Conservation (phyloP, 2,113 vertebrate species). For the Nesogale talazaci region DNA sequence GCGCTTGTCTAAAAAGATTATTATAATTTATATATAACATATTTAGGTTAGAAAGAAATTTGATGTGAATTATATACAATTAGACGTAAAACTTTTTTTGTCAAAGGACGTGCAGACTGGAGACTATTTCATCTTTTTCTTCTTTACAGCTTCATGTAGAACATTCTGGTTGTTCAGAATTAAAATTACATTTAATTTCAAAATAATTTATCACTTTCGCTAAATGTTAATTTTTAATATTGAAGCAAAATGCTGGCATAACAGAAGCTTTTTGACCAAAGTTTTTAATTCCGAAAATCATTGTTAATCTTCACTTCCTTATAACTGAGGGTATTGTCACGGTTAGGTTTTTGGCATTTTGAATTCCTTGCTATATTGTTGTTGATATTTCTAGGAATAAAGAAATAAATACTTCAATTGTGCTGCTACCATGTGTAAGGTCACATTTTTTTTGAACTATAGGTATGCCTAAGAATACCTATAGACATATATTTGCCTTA, state of each 20-base stretch:
- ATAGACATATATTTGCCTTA: conserved; percentile 38
- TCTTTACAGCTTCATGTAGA: background rate
- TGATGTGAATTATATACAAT: conserved; percentile 43
- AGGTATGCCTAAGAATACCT: background rate
- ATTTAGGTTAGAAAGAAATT: conserved; percentile 52
- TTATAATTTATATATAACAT: conserved; percentile 38
- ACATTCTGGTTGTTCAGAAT: conserved; percentile 59
- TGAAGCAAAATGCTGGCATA: conserved; percentile 49
- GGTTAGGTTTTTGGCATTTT: conserved; percentile 62
- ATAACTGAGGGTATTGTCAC: conserved; percentile 33
- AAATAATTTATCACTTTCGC: conserved; percentile 54
- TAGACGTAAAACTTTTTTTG: conserved; percentile 50
- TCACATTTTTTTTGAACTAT: conserved; percentile 48
- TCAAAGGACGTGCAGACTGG: conserved; percentile 31
- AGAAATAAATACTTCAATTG: conserved; percentile 58
- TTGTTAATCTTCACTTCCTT: conserved; percentile 61
- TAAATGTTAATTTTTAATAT: conserved; percentile 45
- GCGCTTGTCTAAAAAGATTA: conserved; percentile 53
- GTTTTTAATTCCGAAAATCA: background rate
- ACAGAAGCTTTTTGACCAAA: conserved; percentile 46
- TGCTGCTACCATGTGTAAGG: background rate
- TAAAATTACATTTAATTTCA: conserved; percentile 63
- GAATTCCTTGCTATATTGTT: conserved; percentile 48
- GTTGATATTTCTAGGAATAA: conserved; percentile 43
- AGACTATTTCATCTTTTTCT: conserved; percentile 26